Evolutionary conservation across 2,888 invertebrate genomes (phyloP).

Genomic region (Cheilosia urbana): DNA sequence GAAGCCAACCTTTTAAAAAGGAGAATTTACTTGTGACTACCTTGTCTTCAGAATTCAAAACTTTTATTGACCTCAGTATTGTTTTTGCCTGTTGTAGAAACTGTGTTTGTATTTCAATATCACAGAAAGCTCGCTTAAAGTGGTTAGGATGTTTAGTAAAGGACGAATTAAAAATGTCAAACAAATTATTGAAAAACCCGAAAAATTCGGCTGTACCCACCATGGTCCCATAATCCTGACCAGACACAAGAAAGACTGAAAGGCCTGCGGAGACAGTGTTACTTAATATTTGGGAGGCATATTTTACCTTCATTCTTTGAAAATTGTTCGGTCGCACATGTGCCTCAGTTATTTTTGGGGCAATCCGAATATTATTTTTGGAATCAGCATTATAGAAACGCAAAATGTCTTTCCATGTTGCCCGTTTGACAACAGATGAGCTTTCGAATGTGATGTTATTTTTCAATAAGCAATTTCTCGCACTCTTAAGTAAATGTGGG

Average conservation of each 20-base stretch:
- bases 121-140: neutral
- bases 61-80: neutral
- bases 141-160: neutral
- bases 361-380: conserved; percentile 40
- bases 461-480: no score
- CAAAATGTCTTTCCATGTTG: neutral
- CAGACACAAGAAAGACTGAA: neutral
- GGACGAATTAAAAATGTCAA: no score
- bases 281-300: neutral
- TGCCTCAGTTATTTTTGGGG: neutral
- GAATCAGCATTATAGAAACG: neutral
- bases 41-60: no score
- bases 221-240: neutral
- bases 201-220: no score
- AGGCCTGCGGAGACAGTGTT: conserved; percentile 4
- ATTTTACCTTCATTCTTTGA: no score
- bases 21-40: neutral
- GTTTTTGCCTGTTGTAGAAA: neutral
- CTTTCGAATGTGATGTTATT: no score
- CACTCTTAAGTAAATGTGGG: no score
- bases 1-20: conserved; percentile 10
- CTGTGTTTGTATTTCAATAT: neutral
- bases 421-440: neutral
- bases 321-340: conserved; percentile 24
- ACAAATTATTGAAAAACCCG: no score